Conservation (phyloP, 2,888 invertebrate genomes). For the Drymonia ruficornis region DNA sequence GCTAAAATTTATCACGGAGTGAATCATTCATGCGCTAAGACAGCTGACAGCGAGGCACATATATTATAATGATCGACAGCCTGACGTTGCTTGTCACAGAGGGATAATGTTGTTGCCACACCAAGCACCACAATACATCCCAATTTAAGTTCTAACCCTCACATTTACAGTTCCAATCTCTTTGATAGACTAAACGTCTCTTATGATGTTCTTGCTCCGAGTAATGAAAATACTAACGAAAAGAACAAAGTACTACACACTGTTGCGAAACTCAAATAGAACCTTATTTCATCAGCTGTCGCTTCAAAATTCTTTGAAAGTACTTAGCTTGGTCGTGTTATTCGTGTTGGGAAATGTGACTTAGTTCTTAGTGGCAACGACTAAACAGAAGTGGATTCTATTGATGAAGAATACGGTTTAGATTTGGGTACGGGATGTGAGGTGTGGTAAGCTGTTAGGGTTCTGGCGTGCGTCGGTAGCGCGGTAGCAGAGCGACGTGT, state of each 20-base stretch:
- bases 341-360: conserved; percentile 64
- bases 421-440: conserved; percentile 28
- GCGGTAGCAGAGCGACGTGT: conserved; percentile 82
- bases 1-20: conserved; percentile 84
- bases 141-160: conserved; percentile 35
- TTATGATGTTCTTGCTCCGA: conserved; percentile 59
- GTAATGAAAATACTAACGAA: conserved; percentile 69
- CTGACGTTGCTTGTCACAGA: conserved; percentile 81
- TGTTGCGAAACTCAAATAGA: conserved; percentile 48
- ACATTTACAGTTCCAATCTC: conserved; percentile 33
- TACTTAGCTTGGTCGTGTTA: conserved; percentile 56
- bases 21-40: conserved; percentile 83
- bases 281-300: conserved; percentile 54
- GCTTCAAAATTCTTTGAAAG: conserved; percentile 54
- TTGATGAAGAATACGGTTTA: conserved; percentile 26
- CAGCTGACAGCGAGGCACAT: conserved; percentile 83
- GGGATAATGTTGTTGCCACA: conserved; percentile 82
- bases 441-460: conserved; percentile 55
- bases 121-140: conserved; percentile 36
- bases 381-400: conserved; percentile 29
- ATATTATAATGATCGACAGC: conserved; percentile 84
- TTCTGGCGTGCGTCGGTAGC: conserved; percentile 54
- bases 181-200: conserved; percentile 15
- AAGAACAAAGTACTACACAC: conserved; percentile 73
- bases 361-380: conserved; percentile 42